Evolutionary conservation across 2,797 vertebrate species (phyloP), one percentile per base, ranked within the genome.

Genomic region (Enteromius trimaculatus): DNA sequence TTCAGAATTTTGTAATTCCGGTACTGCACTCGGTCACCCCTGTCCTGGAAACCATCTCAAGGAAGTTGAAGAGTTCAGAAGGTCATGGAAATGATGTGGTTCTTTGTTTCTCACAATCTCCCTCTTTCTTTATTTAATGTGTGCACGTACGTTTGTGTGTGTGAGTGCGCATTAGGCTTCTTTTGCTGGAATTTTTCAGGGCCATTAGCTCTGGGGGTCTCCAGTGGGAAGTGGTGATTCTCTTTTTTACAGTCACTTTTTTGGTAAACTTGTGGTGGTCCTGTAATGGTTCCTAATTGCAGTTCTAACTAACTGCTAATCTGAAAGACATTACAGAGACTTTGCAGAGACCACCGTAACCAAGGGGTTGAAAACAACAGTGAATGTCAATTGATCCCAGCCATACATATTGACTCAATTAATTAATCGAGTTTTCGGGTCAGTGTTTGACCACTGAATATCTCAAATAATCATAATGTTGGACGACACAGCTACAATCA

Each of bases 1-100:
- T 94, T 92, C 94, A 91, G 91, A 90, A 92, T 90, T 91, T 76
- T 85, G 89, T 93, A 93, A 95, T 94, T 94, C 93, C 89, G 93
- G 86, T 87, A 90, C 37, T 82, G 79, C 58, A 88, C 88, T 87
- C 79, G 68, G 77, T 83, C 89, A 82, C 89, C 86, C 86, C 86
- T 90, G 89, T 87, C 87, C 85, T 86, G 89, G 90, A 93, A 92
- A 92, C 89, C 71, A 88, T 89, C 91, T 89, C 88, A 83, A 85
- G 89, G 68, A 84, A 88, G 88, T 92, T 93, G 92, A 82, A 83
- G 92, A 91, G 93, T 95, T 95, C 91, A 94, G 71, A 71, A 78
- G 91, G 90, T 92, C 88, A 87, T 58, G 76, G 82, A 86, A 86
- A 88, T 85, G 17, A 65, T 86, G 87, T 84, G 60, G 74, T 82